A percentile compares a stretch with the other conserved stretches of the same genome.
These are phyloP conservation scores for Rhabdomys dilectus DNA, from an alignment of 2,113 vertebrate species.

Conservation along the genomic window DNA sequence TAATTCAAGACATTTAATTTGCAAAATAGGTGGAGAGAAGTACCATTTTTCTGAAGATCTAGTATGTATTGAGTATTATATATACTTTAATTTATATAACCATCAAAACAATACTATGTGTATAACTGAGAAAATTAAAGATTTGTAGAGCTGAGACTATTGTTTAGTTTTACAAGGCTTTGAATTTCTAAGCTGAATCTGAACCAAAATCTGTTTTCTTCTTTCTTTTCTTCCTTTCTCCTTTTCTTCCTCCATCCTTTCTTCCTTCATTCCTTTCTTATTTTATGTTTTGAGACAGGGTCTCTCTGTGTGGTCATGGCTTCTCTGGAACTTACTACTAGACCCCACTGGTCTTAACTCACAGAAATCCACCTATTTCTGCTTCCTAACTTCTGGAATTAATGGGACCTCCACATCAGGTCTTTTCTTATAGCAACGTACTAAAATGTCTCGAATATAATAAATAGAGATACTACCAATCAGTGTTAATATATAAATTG, in stretches of 20 bases:
- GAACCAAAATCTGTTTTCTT: background rate
- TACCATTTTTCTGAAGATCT: background rate
- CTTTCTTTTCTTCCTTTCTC: background rate
- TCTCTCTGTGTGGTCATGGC: background rate
- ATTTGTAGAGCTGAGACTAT: background rate
- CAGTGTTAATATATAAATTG: background rate
- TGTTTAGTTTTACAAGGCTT: background rate
- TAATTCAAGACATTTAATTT: background rate
- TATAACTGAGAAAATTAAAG: slow-evolving; percentile 31
- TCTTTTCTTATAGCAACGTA: background rate
- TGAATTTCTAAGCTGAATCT: background rate
- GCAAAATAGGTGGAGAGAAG: slow-evolving; percentile 9
- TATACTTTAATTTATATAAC: slow-evolving; percentile 12
- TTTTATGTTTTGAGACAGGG: background rate
- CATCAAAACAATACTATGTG: slow-evolving; percentile 25
- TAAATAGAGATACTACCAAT: background rate
- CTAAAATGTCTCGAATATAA: background rate
- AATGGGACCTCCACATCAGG: background rate
- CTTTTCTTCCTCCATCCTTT: too few species aligned
- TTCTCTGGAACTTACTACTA: background rate
- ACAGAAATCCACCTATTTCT: background rate
- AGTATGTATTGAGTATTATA: background rate
- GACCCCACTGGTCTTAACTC: background rate
- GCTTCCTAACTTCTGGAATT: background rate
- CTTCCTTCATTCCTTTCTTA: accelerated